Conservation (phyloP, 2,113 vertebrate genomes). For the Notarius lentiginosus region DNA sequence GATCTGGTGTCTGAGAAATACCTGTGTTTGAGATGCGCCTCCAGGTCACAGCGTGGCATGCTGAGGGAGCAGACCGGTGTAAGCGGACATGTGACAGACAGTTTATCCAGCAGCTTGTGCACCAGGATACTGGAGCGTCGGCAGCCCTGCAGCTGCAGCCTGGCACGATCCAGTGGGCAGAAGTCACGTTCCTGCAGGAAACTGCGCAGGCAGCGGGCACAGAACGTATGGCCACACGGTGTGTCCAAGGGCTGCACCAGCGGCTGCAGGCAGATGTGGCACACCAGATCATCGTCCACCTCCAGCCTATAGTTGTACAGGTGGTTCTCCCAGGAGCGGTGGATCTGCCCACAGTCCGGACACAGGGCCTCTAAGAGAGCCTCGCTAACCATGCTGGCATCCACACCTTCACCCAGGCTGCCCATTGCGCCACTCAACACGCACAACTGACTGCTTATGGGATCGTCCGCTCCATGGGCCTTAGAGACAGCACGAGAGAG, state of each 20-base stretch:
- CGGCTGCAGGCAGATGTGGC: constrained; percentile 98
- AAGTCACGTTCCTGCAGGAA: constrained; percentile 97
- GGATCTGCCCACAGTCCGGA: constrained; percentile 93
- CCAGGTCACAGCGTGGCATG: constrained; percentile 94
- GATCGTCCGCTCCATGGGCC: constrained; percentile 66
- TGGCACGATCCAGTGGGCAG: constrained; percentile 91
- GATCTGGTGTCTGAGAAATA: constrained; percentile 62
- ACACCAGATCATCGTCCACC: constrained; percentile 96
- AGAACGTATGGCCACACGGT: constrained; percentile 98
- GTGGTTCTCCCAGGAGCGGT: constrained; percentile 93
- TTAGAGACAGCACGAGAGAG: constrained; percentile 56
- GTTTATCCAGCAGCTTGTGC: constrained; percentile 95
- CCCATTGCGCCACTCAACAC: constrained; percentile 74
- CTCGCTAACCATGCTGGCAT: constrained; percentile 74
- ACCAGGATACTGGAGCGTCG: constrained; percentile 96
- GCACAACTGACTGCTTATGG: constrained; percentile 36
- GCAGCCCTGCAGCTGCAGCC: constrained; percentile 90
- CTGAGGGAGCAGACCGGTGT: constrained; percentile 84
- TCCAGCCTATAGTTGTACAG: constrained; percentile 96
- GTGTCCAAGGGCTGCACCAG: constrained; percentile 94
- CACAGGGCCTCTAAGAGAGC: constrained; percentile 86
- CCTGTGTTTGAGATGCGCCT: constrained; percentile 97
- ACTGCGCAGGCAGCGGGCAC: constrained; percentile 93
- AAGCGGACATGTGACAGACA: constrained; percentile 89
- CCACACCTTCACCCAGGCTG: constrained; percentile 77